phyloP scores from a whole-genome alignment of 2,888 invertebrate genomes.

The Sceliomorpha sp. region DNA sequence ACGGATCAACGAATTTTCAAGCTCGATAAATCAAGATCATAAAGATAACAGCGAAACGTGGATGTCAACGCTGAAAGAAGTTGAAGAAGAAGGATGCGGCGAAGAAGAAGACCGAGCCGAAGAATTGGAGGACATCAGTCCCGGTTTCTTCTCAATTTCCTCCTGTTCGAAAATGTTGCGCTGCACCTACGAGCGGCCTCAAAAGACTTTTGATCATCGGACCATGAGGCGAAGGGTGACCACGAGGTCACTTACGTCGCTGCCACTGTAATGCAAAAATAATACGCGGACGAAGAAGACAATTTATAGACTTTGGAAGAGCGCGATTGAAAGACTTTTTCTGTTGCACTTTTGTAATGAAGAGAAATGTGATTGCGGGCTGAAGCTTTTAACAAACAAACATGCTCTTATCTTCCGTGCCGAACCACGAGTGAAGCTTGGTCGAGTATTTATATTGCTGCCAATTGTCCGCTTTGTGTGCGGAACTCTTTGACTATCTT shows the following conservation, averaged over 20 bases:
- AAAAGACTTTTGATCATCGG: conserved; percentile 35
- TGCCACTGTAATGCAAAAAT: conserved; percentile 11
- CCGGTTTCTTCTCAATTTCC: conserved; percentile 19
- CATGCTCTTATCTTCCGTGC: neutral
- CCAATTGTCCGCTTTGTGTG: neutral
- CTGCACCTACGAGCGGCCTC: conserved; percentile 5
- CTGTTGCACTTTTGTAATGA: neutral
- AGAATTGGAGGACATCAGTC: neutral
- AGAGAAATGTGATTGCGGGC: neutral
- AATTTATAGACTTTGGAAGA: conserved; percentile 23
- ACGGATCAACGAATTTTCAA: neutral
- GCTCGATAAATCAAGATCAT: neutral
- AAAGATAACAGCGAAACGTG: neutral
- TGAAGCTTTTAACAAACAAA: neutral
- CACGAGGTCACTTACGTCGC: conserved; percentile 4
- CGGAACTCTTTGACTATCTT: neutral
- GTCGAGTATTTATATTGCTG: neutral
- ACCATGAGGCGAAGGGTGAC: conserved; percentile 28
- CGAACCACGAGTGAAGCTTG: neutral
- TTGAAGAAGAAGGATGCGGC: neutral
- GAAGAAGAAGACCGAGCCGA: conserved; percentile 10
- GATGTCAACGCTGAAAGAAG: conserved; percentile 1
- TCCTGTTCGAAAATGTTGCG: conserved; percentile 6
- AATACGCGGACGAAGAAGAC: conserved; percentile 3
- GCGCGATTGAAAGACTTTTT: neutral